Base-by-base conservation (phyloP, 2,113 vertebrate genomes). In the Carassius gibelio region DNA sequence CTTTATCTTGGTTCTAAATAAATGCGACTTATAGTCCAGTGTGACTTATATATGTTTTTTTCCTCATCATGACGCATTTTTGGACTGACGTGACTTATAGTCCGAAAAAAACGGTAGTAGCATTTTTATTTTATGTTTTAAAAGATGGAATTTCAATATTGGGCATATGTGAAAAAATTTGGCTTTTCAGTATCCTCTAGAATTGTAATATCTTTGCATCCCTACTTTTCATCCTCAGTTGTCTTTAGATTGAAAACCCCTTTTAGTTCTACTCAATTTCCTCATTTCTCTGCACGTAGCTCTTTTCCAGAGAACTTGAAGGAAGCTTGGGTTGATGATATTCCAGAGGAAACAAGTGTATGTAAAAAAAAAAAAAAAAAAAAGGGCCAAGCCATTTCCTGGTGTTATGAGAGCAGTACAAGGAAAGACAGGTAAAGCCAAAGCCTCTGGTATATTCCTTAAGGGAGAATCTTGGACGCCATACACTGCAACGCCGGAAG, bases 261-360 rank as follows among this genome's bases (percentile, higher is more conserved):
- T 30, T 19, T 68, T 14, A 4, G 23, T 21, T 48, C 9, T 52
- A 14, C 21, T 50, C 14, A 57, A 66, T 75, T 23, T 85, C 69
- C 78, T 79, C 78, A 6, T 68, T 72, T 76, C 85, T 85, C 82
- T 89, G 88, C 85, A 23, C 68, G 34, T 19, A 90, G 91, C 89
- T 87, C 81, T 85, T 93, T 93, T 91, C 88, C 91, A 19, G 86
- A 84, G 71, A 45, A 74, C 78, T 61, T 75, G 42, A 82, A 88
- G 87, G 74, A 77, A 85, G 62, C 85, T 88, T 71, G 1, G 30
- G 69, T 83, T 89, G 86, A 92, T 83, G 87, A 89, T 90, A 90
- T 91, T 94, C 85, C 87, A 87, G 64, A 91, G 92, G 90, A 92
- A 93, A 91, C 64, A 83, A 88, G 88, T 74, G 71, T 19, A 38